These are phyloP conservation scores for Tachysurus vachellii DNA, from an alignment of 2,113 vertebrate genomes.

Conservation along the genomic window DNA sequence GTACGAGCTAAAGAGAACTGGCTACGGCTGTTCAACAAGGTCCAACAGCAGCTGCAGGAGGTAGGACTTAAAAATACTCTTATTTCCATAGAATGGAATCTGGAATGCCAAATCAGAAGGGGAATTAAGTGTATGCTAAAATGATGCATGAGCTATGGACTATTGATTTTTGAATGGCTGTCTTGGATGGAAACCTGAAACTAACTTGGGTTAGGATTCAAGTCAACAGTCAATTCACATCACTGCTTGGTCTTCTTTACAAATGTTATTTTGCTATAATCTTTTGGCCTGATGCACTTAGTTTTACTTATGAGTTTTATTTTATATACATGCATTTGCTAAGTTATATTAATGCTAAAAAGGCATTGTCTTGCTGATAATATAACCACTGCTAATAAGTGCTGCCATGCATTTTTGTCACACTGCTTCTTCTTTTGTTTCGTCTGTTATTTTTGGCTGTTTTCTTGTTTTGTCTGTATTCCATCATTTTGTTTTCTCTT, in stretches of 20 bases:
- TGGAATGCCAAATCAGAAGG: constrained; percentile 2
- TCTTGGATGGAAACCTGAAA: constrained; percentile 28
- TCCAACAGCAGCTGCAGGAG: constrained; percentile 91
- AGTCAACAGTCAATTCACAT: constrained; percentile 4
- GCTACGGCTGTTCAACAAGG: constrained; percentile 92
- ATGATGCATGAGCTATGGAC: background rate
- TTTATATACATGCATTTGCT: constrained; percentile 56
- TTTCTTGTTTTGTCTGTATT: constrained; percentile 49
- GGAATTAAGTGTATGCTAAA: constrained; percentile 16
- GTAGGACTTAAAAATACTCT: constrained; percentile 69
- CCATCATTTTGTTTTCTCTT: constrained; percentile 72
- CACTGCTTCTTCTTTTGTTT: constrained; percentile 66
- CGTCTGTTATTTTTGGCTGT: constrained; percentile 44
- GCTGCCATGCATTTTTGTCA: constrained; percentile 63
- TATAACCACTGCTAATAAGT: constrained; percentile 57
- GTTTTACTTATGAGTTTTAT: constrained; percentile 35
- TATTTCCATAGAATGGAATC: constrained; percentile 46
- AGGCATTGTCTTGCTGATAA: constrained; percentile 62
- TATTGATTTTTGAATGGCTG: constrained; percentile 13
- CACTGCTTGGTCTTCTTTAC: background rate
- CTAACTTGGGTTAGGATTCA: background rate
- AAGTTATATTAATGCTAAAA: constrained; percentile 53
- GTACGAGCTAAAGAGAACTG: constrained; percentile 94
- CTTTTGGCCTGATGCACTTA: constrained; percentile 10
- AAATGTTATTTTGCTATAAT: background rate